A percentile compares a stretch with the other conserved stretches of the same genome.
Evolutionary conservation across 2,888 invertebrate genomes (phyloP).

Genomic region (Maniola hyperantus): DNA sequence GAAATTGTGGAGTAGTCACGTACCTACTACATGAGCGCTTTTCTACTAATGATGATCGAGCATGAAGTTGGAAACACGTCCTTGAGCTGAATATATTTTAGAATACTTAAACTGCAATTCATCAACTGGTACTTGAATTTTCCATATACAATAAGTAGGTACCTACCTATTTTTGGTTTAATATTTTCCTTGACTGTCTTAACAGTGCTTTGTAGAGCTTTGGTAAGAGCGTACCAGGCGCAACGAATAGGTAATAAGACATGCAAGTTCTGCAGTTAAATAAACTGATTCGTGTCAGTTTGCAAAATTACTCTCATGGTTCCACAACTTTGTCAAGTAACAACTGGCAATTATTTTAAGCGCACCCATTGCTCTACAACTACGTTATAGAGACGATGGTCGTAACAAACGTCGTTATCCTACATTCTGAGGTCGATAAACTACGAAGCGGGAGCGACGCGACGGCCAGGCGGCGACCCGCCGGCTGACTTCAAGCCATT

Average conservation of each 20-base stretch:
- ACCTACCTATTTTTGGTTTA: neutral
- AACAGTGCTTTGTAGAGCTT: neutral
- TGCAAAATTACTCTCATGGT: conserved; percentile 7
- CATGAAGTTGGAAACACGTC: conserved; percentile 2
- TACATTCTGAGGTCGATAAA: conserved; percentile 76
- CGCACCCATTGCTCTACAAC: conserved; percentile 60
- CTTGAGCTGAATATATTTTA: neutral
- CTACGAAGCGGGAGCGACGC: conserved; percentile 58
- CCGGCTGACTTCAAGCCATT: conserved; percentile 59
- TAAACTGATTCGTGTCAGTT: conserved; percentile 6
- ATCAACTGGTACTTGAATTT: neutral
- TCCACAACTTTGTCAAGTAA: conserved; percentile 44
- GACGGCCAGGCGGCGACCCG: conserved; percentile 59
- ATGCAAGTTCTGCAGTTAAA: neutral
- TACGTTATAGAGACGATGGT: conserved; percentile 61
- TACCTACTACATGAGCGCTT: neutral
- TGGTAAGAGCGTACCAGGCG: no score
- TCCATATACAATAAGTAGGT: no score
- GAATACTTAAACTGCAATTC: neutral
- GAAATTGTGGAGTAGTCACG: conserved; percentile 8
- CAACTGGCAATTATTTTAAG: conserved; percentile 63
- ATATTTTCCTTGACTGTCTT: neutral
- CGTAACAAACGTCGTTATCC: conserved; percentile 75
- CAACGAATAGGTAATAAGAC: no score
- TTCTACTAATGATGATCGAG: neutral